Conservation (phyloP, 2,888 invertebrate genomes). For the Nomada ferruginata region DNA sequence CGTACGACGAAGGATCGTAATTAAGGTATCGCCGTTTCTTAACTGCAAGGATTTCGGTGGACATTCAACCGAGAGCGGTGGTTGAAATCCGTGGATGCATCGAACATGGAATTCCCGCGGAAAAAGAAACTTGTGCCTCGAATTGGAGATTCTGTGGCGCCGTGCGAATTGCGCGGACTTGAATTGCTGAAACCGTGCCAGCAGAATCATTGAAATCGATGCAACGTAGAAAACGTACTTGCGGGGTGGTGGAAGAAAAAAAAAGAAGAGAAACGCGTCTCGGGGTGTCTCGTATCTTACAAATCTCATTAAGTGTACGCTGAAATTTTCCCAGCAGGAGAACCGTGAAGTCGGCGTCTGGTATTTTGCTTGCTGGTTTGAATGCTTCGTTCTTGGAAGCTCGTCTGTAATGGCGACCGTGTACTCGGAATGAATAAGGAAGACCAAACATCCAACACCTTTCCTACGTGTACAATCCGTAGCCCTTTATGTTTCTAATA, state of each 20-base stretch:
- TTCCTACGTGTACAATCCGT: too few species aligned
- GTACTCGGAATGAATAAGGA: not conserved
- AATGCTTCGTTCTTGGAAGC: conserved; percentile 32
- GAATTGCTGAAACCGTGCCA: conserved; percentile 26
- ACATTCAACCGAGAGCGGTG: not conserved
- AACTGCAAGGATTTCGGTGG: not conserved
- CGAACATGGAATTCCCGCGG: too few species aligned
- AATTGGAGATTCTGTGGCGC: not conserved
- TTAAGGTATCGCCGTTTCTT: not conserved
- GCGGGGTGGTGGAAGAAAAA: not conserved
- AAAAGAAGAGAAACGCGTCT: conserved; percentile 18
- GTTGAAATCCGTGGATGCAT: too few species aligned
- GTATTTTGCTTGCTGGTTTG: conserved; percentile 11
- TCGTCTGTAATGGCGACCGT: not conserved
- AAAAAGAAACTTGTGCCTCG: not conserved
- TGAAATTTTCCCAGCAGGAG: conserved; percentile 19
- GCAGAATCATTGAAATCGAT: conserved; percentile 4
- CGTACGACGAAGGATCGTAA: conserved; percentile 1
- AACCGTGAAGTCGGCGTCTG: conserved; percentile 19
- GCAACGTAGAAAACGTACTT: conserved; percentile 11
- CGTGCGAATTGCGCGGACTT: conserved; percentile 34
- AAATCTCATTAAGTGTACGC: conserved; percentile 68
- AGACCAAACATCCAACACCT: not conserved
- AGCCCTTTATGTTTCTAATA: too few species aligned
- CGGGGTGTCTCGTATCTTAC: conserved; percentile 75